phyloP scores from a whole-genome alignment of 2,888 invertebrate genomes.

The Spicauda simplicius region DNA sequence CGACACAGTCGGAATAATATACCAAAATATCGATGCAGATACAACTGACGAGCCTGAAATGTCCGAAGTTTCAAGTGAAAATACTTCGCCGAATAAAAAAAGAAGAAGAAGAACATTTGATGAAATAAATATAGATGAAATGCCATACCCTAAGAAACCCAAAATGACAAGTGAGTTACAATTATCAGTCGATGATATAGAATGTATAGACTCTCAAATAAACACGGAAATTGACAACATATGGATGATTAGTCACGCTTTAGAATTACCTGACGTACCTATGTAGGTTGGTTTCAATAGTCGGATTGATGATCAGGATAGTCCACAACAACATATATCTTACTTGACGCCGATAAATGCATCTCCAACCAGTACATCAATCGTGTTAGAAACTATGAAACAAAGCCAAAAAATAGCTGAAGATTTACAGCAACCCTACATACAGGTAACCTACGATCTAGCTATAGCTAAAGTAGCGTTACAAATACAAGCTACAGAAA shows the following conservation, averaged over 20 bases:
- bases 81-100: no score
- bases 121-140: no score
- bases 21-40: slow-evolving; percentile 1
- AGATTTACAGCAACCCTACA: slow-evolving; percentile 39
- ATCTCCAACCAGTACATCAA: slow-evolving; percentile 50
- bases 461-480: slow-evolving; percentile 46
- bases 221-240: slow-evolving; percentile 35
- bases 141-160: no score
- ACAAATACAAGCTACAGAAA: slow-evolving; percentile 29
- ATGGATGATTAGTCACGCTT: slow-evolving; percentile 42
- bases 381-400: slow-evolving; percentile 38
- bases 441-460: slow-evolving; percentile 47
- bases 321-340: slow-evolving; percentile 47
- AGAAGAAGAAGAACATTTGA: no score
- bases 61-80: slow-evolving; percentile 24
- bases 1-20: slow-evolving; percentile 78
- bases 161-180: slow-evolving; percentile 32
- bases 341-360: slow-evolving; percentile 53
- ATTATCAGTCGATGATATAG: slow-evolving; percentile 42
- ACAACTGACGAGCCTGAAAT: neutral
- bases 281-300: slow-evolving; percentile 50
- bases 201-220: slow-evolving; percentile 43
- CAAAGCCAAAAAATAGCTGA: slow-evolving; percentile 41
- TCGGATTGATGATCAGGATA: slow-evolving; percentile 36
- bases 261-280: slow-evolving; percentile 40